Base-by-base conservation (phyloP, 1,140 invertebrate genomes). In the Saccostrea echinata region DNA sequence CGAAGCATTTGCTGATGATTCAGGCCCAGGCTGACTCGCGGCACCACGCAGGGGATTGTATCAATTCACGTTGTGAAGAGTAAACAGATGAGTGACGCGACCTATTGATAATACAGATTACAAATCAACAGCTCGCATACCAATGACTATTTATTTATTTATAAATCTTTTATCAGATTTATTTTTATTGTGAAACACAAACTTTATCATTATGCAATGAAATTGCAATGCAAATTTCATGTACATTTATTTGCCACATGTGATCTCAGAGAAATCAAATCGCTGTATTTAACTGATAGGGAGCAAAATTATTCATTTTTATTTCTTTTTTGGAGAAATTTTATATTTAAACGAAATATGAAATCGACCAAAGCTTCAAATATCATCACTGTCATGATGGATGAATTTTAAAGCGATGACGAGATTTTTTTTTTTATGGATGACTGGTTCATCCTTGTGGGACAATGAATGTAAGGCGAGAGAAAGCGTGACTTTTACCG, bases 141-240 rank as follows among this genome's bases (percentile, higher is more conserved):
- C 68, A 76, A 76, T 76, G 68, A 76, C 68, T 76, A 76, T 76
- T 76, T 76, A 76, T 76, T 76, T 76, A 30, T 76, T 27, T 61
- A 61, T 76, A 76, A 33, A 76, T 61, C 55, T 61, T 61, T 61
- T 61, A 61, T 61, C 55, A 61, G 55, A 61, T n/a, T 61, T 61
- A 61, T 33, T 30, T 76, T 27, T 76, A 76, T 76, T 76, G 24
- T 76, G 68, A 30, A 76, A 6, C 13, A 30, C 68, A 76, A 76
- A 18, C 18, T 21, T 76, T 33, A 30, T 71, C 3, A 76, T 76
- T 76, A 76, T 76, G 68, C 68, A 33, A 33, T 76, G 68, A 76
- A 76, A 76, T 76, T 76, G 68, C 68, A 76, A 76, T 76, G 68
- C 68, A 76, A 76, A 30, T 30, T 76, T 76, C 68, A 76, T 76